Base-by-base conservation (phyloP, 2,888 invertebrate genomes). In the Zaprionus bogoriensis region DNA sequence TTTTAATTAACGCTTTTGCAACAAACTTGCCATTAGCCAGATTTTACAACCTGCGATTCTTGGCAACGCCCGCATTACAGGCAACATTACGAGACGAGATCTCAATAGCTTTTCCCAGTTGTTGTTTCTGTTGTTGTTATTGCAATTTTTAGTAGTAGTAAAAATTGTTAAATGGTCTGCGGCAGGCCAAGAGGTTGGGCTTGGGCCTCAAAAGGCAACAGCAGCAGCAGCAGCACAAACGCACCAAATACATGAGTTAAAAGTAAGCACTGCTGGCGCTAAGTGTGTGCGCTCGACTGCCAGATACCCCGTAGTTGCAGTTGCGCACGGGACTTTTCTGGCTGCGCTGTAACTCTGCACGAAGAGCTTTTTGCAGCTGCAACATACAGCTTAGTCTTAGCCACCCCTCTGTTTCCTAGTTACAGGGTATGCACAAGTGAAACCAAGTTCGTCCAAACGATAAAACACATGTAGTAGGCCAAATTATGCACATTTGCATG, bases 1-100 rank as follows among this genome's bases (percentile, higher is more conserved):
- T 78, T 81, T 82, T 82, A 87, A 82, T 82, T 82, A 82, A 82
- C 79, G 80, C 66, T 82, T 74, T 78, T 65, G 81, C 81, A 82
- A 82, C 81, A 82, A 87, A 79, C 87, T 82, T 82, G 81, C 80
- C 83, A 82, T 87, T 82, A 82, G 81, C 83, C 83, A 82, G 87
- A 81, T 82, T 82, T 82, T 87, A 82, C 81, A 82, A 54, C 81
- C 76, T 45, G 78, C 60, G 87, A 85, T 82, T 87, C 81, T 76
- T 86, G 67, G 86, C 80, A 79, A 86, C 80, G 80, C 80, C 80
- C 80, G 80, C 80, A 80, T 80, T 84, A 84, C 80, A 86, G 80
- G 78, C 81, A 82, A 72, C 83, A 82, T 53, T 32, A 75, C 38
- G 10, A 20, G 19, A 19, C 64, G 47, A 69, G 63, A 77, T 70